Conservation (phyloP, 2,797 vertebrate genomes). For the Vireo griseus region DNA sequence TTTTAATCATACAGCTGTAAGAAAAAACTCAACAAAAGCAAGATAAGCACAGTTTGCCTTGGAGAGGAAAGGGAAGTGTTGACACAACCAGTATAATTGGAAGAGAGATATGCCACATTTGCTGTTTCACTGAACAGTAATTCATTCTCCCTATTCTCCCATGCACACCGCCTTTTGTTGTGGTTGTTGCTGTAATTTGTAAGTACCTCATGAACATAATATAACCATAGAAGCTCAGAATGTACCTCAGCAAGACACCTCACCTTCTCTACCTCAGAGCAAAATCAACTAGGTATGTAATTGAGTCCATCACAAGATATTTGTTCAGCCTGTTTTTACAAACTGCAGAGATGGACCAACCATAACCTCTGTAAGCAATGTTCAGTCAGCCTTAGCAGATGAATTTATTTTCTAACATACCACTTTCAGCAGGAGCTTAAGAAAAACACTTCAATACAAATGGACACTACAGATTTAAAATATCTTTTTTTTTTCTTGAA, state of each 20-base stretch:
- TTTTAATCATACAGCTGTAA: neutral
- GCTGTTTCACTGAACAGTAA: neutral
- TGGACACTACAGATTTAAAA: neutral
- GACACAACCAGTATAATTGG: neutral
- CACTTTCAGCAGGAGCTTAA: neutral
- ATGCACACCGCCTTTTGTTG: fast-evolving
- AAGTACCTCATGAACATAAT: neutral
- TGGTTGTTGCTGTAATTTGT: neutral
- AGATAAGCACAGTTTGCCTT: neutral
- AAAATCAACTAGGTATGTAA: neutral
- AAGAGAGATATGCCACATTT: neutral
- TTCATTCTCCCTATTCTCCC: fast-evolving
- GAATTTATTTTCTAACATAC: neutral
- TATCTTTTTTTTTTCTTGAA: neutral
- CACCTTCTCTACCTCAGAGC: neutral
- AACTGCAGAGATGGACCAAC: neutral
- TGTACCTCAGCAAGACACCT: neutral
- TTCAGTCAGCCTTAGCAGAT: neutral
- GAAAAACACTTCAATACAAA: neutral
- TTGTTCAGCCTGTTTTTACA: neutral
- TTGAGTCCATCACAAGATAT: neutral
- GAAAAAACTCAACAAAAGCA: neutral
- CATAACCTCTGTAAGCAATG: neutral
- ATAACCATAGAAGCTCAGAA: neutral
- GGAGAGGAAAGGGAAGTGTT: neutral